Base-by-base conservation (phyloP, 30 jellyfish, hydroid and myxozoan genomes). In the Cassiopea xamachana region DNA sequence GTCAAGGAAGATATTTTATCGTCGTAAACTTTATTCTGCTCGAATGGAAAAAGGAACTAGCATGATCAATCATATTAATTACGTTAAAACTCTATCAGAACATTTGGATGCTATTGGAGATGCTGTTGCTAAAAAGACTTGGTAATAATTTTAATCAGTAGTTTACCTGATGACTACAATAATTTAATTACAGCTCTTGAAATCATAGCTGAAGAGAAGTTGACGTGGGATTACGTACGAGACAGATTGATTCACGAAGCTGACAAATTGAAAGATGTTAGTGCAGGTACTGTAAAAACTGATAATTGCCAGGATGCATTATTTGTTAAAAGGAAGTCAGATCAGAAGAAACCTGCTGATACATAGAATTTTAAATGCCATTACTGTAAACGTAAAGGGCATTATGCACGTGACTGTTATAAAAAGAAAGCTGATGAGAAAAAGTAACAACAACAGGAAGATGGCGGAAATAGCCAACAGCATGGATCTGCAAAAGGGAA, bases 111-210 rank as follows among this genome's bases (percentile, higher is more conserved):
- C 97, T 1, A 85, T 90, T 2, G 92, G 49, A 39, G 97, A 79
- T 75, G 64, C 89, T 17, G 74, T 90, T 4, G 84, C 1, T 92
- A 90, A 68, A 82, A 74, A 43, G 82, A 80, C 59, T 61, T 90
- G 13, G 89, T 82, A 47, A 90, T 90, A 2, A 73, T 80, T 44
- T 60, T 51, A 15, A 79, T 74, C 45, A 80, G 97, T 16, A 90
- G 92, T 50, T 19, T 90, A 12, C 97, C 97, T 1, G 97, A 85
- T 27, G 94, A 87, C n/a, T 87, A 75, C n/a, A 88, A 88, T 46
- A 44, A 88, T 51, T 79, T 79, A 72, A 88, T 88, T 2, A 88
- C 95, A 1, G 80, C 95, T 1, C 60, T 88, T 1, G 95, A 88
- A 51, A 88, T 87, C 6, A 88, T 78, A 5, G 95, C 87, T 1